Evolutionary conservation across 2,888 invertebrate species (phyloP), one percentile per base, ranked within the genome.

Genomic region (Oligia latruncula): DNA sequence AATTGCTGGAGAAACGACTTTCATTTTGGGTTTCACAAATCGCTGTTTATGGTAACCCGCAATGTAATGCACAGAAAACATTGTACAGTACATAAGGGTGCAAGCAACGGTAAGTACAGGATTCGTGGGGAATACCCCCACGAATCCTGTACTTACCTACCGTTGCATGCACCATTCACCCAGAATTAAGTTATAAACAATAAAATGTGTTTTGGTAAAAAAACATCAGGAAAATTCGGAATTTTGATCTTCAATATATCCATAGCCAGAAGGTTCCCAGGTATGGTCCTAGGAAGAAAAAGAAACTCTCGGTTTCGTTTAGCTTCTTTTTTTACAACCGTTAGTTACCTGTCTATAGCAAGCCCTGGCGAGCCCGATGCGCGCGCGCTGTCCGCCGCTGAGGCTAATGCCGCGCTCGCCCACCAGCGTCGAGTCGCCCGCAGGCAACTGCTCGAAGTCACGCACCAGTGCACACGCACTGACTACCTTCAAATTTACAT

Each of bases 371-470:
- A 98, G 96, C 87, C 98, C 98, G 78, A 99, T 97, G 81, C 98
- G 97, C 1, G 98, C 98, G 82, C 98, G 97, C 95, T 98, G 98
- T 0, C 98, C 98, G 0, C 98, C 98, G 90, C 98, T 98, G 71
- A 99, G 95, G 74, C 98, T 97, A 79, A 98, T 97, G 23, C 98
- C 98, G 80, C 98, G 96, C 91, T 98, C 98, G 0, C 98, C 98
- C 1, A 99, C 98, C 81, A 98, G 91, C 0, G 98, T 98, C 72
- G 97, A 95, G 91, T 98, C 98, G 0, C 98, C 98, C 20, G 97
- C 95, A 0, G 98, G 98, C 77, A 98, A 95, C 87, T 97, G 97
- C 73, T 97, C 97, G 88, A 98, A 97, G 93, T 98, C 98, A 90
- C 97, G 97, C 68, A 97, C 86, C 43, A 98, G 92, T 0, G 98